A percentile compares a stretch with the other conserved stretches of the same genome.
These are phyloP conservation scores for Euplagia quadripunctaria DNA, from an alignment of 2,888 invertebrate genomes.

Conservation along the genomic window DNA sequence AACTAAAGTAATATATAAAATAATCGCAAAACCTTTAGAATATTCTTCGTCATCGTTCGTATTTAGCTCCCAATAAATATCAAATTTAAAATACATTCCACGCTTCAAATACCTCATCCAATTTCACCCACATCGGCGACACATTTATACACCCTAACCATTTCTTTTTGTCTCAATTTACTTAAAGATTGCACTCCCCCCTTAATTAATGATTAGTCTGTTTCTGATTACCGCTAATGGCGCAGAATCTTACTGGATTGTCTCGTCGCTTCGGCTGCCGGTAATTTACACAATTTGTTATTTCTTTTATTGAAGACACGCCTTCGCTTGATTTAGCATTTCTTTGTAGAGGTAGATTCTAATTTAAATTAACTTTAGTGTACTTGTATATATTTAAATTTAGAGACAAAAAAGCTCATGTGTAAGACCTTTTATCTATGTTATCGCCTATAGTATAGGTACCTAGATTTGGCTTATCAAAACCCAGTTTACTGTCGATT, in stretches of 20 bases:
- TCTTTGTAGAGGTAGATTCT: background rate
- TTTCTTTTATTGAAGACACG: constrained; percentile 21
- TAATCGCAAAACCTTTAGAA: too few relatives aligned
- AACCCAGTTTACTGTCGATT: too few relatives aligned
- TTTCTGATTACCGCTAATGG: constrained; percentile 76
- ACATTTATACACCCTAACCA: constrained; percentile 49
- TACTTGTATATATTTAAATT: background rate
- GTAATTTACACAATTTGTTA: constrained; percentile 53
- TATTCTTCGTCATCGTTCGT: too few relatives aligned
- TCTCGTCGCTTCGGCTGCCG: constrained; percentile 59
- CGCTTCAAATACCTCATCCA: constrained; percentile 23
- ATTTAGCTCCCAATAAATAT: background rate
- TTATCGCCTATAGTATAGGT: too few relatives aligned
- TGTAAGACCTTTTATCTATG: too few relatives aligned
- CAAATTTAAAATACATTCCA: background rate
- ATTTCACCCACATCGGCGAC: background rate
- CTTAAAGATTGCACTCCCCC: constrained; percentile 73
- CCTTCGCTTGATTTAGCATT: constrained; percentile 20
- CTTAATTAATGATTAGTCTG: constrained; percentile 81
- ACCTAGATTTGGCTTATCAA: too few relatives aligned
- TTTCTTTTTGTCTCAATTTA: constrained; percentile 77
- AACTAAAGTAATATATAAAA: too few relatives aligned
- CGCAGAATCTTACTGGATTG: constrained; percentile 38
- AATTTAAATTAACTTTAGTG: background rate
- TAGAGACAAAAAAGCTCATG: background rate